Evolutionary conservation across 2,113 vertebrate genomes (phyloP).

Genomic region (Indri indri): DNA sequence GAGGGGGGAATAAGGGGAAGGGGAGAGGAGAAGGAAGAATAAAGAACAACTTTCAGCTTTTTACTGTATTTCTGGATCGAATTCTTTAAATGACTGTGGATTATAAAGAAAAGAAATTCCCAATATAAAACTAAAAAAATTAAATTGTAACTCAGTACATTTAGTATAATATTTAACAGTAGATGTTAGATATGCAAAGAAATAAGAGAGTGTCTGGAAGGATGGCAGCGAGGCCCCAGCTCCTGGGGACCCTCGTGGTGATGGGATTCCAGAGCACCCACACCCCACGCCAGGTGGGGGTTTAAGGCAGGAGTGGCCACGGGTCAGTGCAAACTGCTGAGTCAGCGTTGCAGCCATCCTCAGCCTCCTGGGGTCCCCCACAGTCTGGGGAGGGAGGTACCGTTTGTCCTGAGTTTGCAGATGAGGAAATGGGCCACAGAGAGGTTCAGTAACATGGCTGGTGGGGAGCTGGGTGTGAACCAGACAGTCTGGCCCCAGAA

Average conservation of each 20-base stretch:
- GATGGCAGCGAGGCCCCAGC: not conserved
- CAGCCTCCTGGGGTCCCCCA: not conserved
- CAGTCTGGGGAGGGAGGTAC: not conserved
- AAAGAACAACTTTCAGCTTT: not conserved
- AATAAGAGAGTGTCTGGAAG: not conserved
- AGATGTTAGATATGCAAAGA: not conserved
- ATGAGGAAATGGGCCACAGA: not conserved
- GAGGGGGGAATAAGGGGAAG: not conserved
- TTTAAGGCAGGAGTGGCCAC: not conserved
- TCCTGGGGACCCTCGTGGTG: not conserved
- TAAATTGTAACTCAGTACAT: not conserved
- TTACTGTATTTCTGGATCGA: not conserved
- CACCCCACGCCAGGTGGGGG: not conserved
- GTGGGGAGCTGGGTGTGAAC: not conserved
- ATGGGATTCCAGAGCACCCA: not conserved
- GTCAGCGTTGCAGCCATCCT: accelerated
- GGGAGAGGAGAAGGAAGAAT: not conserved
- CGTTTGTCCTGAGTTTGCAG: not conserved
- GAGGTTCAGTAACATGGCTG: no score
- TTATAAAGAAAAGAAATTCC: not conserved
- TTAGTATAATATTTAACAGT: not conserved
- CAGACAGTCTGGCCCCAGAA: no score
- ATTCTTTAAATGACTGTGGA: not conserved
- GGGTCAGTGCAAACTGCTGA: not conserved
- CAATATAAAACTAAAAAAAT: not conserved